Conservation (phyloP, 2,888 invertebrate species). For the Sesamia inferens region DNA sequence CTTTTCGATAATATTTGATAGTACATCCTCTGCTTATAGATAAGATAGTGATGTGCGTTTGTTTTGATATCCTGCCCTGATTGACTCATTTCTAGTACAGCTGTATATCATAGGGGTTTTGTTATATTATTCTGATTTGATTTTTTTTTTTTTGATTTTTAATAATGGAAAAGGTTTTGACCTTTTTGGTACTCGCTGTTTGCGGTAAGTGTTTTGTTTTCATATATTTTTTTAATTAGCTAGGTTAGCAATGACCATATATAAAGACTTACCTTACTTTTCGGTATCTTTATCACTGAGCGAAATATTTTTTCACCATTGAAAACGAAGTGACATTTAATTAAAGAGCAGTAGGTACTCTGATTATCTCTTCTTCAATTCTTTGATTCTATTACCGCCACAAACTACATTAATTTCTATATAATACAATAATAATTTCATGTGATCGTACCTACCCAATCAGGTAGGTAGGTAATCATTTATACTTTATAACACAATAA, state of each 20-base stretch:
- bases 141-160: neutral
- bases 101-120: slow-evolving; percentile 6
- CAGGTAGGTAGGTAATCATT: neutral
- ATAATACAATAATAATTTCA: too few relatives aligned
- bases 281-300: too few relatives aligned
- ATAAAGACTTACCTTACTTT: neutral
- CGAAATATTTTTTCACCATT: too few relatives aligned
- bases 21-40: slow-evolving; percentile 8
- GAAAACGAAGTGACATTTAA: too few relatives aligned
- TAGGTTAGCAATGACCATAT: too few relatives aligned
- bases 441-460: too few relatives aligned
- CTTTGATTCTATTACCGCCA: too few relatives aligned
- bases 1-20: slow-evolving; percentile 22
- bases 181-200: slow-evolving; percentile 32
- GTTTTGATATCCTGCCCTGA: neutral
- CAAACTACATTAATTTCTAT: too few relatives aligned
- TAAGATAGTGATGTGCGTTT: slow-evolving; percentile 20
- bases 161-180: slow-evolving; percentile 40
- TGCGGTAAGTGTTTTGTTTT: slow-evolving; percentile 26
- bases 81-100: neutral
- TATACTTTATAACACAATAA: neutral
- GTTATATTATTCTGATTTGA: neutral
- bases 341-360: too few relatives aligned
- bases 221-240: neutral
- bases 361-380: too few relatives aligned